phyloP scores from a whole-genome alignment of 1,140 invertebrate genomes.

The Drosophila mayri region DNA sequence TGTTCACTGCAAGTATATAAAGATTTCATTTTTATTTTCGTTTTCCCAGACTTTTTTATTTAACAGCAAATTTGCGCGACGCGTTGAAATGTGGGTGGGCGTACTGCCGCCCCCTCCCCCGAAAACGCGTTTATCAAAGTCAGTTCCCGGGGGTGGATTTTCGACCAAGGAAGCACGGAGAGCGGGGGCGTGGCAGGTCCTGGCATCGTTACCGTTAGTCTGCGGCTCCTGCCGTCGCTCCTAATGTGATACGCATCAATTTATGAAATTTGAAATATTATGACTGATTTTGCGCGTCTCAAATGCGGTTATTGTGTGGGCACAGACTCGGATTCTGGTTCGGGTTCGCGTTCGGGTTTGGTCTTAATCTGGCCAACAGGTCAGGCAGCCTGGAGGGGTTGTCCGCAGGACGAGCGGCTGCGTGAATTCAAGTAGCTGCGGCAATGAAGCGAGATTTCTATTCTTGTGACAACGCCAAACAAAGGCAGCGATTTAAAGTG shows the following conservation, averaged over 20 bases:
- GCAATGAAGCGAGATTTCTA: conserved; percentile 59
- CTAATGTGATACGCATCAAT: conserved; percentile 82
- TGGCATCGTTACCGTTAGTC: conserved; percentile 55
- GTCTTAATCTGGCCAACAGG: conserved; percentile 56
- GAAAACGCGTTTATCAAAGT: conserved; percentile 77
- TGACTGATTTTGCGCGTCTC: conserved; percentile 71
- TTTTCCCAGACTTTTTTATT: conserved; percentile 32
- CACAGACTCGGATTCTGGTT: conserved; percentile 4
- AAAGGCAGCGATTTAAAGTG: conserved; percentile 53
- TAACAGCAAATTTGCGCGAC: conserved; percentile 52
- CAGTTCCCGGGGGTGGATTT: conserved; percentile 65
- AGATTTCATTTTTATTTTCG: conserved; percentile 16
- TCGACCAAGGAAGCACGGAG: not conserved
- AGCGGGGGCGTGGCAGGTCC: conserved; percentile 15
- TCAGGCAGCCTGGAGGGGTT: conserved; percentile 14
- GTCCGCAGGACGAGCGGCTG: conserved; percentile 21
- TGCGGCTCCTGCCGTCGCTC: conserved; percentile 48
- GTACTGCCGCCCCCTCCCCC: conserved; percentile 30
- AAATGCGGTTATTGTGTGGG: conserved; percentile 36
- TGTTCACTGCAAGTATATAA: conserved; percentile 13
- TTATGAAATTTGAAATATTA: conserved; percentile 83
- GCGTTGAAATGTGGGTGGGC: conserved; percentile 67
- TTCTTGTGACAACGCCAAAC: conserved; percentile 57
- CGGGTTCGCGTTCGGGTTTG: not conserved
- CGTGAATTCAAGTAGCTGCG: conserved; percentile 56